Base-by-base conservation (phyloP, 2,888 invertebrate species). In the Meteorus cinctellus region DNA sequence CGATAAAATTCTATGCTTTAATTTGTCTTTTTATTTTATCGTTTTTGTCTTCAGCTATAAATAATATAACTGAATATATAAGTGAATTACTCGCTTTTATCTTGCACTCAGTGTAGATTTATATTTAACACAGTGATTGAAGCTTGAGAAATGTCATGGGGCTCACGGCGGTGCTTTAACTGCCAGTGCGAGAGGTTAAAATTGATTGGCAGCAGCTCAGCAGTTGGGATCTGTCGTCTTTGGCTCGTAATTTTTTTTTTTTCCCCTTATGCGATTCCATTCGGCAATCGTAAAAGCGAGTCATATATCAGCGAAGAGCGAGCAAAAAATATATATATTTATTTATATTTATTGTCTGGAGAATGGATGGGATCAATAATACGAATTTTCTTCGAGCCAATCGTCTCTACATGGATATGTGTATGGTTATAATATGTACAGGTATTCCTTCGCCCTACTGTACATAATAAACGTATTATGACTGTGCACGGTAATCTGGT, bases 121-220 rank as follows among this genome's bases (percentile, higher is more conserved):
- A 48, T 48, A 31, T 70, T 31, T 63, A 63, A 63, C 31, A 14
- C 63, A 34, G 34, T 16, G 31, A 48, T 48, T 48, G 31, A 34
- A 34, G 63, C 31, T 63, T 63, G 59, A 34, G 19, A 60, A 71
- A 60, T 36, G 41, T 69, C 19, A 51, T 48, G 55, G 66, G 55
- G 59, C 60, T 19, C 55, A 62, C 63, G 55, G 36, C 60, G 34
- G 71, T 41, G 69, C 74, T 76, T 79, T 79, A 48, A 79, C 74
- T 72, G 77, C 77, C 63, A 70, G 16, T 48, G 48, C 59, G 72
- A 51, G 67, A 75, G 72, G 71, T 79, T 75, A 74, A 77, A 79
- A 72, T 76, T 77, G 79, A 79, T 79, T 79, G 77, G 76, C 76
- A 79, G 74, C 69, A 74, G 72, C 73, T 67, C 76, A 55, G 55